phyloP scores from a whole-genome alignment of 1,140 invertebrate species.

The Alviniconcha marisindica region DNA sequence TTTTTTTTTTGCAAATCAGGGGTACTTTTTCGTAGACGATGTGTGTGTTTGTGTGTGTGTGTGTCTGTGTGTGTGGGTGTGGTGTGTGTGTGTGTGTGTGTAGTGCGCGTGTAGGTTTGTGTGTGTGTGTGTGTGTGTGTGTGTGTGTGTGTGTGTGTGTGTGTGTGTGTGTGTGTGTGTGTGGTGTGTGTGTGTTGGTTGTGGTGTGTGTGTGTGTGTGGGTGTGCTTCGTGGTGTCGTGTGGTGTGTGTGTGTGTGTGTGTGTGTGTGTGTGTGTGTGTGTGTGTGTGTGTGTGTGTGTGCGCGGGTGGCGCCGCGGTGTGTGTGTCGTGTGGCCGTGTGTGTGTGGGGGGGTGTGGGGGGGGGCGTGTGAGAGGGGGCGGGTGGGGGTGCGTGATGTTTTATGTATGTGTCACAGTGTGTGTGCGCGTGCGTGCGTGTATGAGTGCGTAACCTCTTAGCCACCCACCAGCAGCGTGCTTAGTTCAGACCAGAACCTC shows the following conservation, averaged over 20 bases:
- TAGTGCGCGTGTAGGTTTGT: too few relatives aligned
- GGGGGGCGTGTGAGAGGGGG: background rate
- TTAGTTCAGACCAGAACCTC: too few relatives aligned
- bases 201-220: background rate
- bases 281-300: background rate
- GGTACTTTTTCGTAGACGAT: too few relatives aligned
- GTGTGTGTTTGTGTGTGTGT: too few relatives aligned
- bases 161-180: constrained; percentile 7
- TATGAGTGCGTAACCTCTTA: background rate
- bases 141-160: constrained; percentile 8
- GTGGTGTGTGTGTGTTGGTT: background rate
- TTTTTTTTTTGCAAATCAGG: too few relatives aligned
- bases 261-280: background rate
- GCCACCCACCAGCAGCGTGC: too few relatives aligned
- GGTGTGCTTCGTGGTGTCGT: background rate
- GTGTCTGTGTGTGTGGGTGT: too few relatives aligned
- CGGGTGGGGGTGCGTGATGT: background rate
- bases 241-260: constrained; percentile 22
- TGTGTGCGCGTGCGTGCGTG: constrained; percentile 11
- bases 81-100: too few relatives aligned
- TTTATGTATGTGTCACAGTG: background rate
- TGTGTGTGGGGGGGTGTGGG: constrained; percentile 21
- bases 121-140: too few relatives aligned
- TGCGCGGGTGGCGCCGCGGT: background rate
- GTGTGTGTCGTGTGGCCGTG: background rate